Evolutionary conservation across 2,888 invertebrate species (phyloP).

Genomic region (Neelides folsomi): DNA sequence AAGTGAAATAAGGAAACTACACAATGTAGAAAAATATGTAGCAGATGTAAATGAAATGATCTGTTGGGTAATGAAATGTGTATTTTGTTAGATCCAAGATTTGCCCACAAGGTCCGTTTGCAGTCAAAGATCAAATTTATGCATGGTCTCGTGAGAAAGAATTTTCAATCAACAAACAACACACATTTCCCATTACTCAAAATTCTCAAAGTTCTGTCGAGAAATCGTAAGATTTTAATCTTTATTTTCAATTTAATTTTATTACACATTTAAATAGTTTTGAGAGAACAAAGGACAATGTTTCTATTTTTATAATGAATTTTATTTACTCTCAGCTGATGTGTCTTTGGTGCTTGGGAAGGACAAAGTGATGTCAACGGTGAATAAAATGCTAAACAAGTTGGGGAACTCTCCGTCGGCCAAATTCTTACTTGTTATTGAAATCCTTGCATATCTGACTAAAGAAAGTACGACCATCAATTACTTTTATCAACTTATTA

Average conservation of each 20-base stretch:
- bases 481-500: background rate
- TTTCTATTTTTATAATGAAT: background rate
- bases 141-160: conserved; percentile 48
- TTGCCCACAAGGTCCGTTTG: conserved; percentile 51
- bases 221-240: conserved; percentile 17
- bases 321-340: conserved; percentile 34
- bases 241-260: background rate
- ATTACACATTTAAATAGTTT: background rate
- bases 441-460: conserved; percentile 54
- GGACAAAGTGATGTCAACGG: conserved; percentile 47
- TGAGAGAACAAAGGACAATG: background rate
- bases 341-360: conserved; percentile 43
- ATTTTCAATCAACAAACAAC: conserved; percentile 36
- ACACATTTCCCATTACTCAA: conserved; percentile 26
- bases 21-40: background rate
- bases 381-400: conserved; percentile 47
- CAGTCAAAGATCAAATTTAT: conserved; percentile 48
- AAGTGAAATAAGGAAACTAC: background rate
- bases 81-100: conserved; percentile 43
- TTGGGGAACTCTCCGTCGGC: conserved; percentile 43
- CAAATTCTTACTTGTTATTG: conserved; percentile 51
- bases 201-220: conserved; percentile 23
- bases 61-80: conserved; percentile 1
- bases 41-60: too few relatives aligned
- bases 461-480: conserved; percentile 47